Evolutionary conservation across 2,113 vertebrate species (phyloP).

Genomic region (Marmota flaviventris): DNA sequence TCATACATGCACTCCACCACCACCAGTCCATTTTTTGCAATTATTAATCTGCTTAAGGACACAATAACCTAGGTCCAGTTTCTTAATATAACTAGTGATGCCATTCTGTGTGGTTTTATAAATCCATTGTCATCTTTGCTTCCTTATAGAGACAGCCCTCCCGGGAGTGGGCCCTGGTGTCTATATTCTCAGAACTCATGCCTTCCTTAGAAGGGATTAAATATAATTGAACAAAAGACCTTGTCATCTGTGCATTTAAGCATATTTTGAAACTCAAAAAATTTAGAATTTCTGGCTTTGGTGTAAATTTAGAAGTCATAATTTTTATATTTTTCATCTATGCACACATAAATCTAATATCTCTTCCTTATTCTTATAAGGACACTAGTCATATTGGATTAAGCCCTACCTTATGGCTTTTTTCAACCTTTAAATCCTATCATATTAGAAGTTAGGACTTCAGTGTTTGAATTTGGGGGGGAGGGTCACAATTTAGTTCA

Average conservation of each 20-base stretch:
- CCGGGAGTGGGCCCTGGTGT: neutral
- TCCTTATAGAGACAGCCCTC: constrained; percentile 52
- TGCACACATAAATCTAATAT: no score
- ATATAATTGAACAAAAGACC: neutral
- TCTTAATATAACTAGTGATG: constrained; percentile 66
- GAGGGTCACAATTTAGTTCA: neutral
- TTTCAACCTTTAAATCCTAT: neutral
- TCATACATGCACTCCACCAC: neutral
- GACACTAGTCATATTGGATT: neutral
- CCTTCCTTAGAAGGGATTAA: neutral
- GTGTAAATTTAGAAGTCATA: no score
- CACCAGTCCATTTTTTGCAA: constrained; percentile 76
- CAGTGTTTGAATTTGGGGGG: neutral
- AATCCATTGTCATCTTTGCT: constrained; percentile 60
- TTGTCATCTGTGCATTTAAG: neutral
- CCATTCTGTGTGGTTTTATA: constrained; percentile 69
- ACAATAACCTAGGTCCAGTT: constrained; percentile 65
- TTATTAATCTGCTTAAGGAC: constrained; percentile 77
- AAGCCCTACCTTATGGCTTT: neutral
- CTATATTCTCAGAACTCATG: neutral
- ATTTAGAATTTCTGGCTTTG: no score
- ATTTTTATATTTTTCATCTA: no score
- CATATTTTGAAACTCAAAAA: no score
- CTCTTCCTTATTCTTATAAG: neutral
- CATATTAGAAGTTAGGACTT: neutral